phyloP scores from a whole-genome alignment of 2,888 invertebrate genomes.

The Opisthograptis luteolata region DNA sequence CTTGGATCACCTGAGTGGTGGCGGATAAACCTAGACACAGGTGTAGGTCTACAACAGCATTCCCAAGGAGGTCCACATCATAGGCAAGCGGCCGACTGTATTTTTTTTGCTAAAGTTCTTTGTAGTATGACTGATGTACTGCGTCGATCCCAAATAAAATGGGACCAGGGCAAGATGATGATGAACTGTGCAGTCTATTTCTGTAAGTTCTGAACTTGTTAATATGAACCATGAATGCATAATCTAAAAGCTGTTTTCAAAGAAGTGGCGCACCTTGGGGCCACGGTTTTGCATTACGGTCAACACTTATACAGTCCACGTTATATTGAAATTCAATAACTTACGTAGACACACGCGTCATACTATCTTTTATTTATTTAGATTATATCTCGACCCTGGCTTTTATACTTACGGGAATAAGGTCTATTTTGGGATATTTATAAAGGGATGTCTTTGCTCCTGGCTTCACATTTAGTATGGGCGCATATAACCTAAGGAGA shows the following conservation, averaged over 20 bases:
- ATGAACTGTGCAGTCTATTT: no score
- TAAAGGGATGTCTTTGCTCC: slow-evolving; percentile 45
- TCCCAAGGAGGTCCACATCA: no score
- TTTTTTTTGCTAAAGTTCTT: no score
- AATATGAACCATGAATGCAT: slow-evolving; percentile 8
- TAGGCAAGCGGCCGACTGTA: no score
- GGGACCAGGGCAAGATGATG: no score
- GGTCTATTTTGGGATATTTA: slow-evolving; percentile 45
- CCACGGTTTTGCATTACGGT: slow-evolving; percentile 12
- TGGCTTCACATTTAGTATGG: slow-evolving; percentile 54
- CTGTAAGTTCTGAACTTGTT: slow-evolving; percentile 11
- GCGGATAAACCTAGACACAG: no score
- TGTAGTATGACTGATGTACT: no score
- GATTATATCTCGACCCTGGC: slow-evolving; percentile 39
- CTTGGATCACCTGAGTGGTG: no score
- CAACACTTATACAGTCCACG: slow-evolving; percentile 23
- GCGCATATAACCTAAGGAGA: slow-evolving; percentile 66
- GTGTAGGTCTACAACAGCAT: no score
- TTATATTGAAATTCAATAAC: slow-evolving; percentile 70
- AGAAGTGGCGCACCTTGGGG: slow-evolving; percentile 9
- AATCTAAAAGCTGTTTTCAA: slow-evolving; percentile 2
- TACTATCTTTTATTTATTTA: slow-evolving; percentile 72
- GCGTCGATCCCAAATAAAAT: no score
- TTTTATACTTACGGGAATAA: slow-evolving; percentile 52
- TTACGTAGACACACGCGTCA: slow-evolving; percentile 66